Evolutionary conservation across 2,797 vertebrate species (phyloP), one percentile per base, ranked within the genome.

Genomic region (Balearica regulorum): DNA sequence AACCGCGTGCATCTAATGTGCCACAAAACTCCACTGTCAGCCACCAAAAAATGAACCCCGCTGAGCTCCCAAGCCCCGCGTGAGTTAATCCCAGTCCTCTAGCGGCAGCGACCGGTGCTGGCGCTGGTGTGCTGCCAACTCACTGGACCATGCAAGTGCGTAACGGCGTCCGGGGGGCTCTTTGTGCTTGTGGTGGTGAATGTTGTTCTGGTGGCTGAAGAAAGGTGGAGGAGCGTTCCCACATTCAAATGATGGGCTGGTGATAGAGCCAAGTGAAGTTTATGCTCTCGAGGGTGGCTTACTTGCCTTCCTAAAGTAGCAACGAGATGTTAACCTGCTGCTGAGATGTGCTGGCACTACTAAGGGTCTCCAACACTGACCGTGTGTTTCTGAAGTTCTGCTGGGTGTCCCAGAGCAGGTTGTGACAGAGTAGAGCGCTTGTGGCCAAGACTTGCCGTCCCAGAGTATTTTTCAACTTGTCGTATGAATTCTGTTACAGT

Each of bases 401-500:
- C 35, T 10, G 8, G 21, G 9, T 84, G 72, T 75, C 48, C 70
- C 55, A 43, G 81, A 43, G 39, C 43, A 62, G 53, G 46, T 8
- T 46, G 43, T 35, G 39, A 13, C 6, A 13, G 28, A 15, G 28
- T 3, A 53, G 13, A 6, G 1, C 29, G 43, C 43, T 43, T 7
- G 22, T 44, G 53, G 39, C 81, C 46, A 21, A 26, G 31, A 26
- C 58, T 60, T 1, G 0, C 54, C 3, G 1, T 25, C 44, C 60
- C 16, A 7, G 54, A 43, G 4, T 68, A 5, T 9, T 51, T 87
- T 72, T 76, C 41, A 57, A 16, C 19, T 58, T 75, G 71, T 43
- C 37, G 28, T 69, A 33, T 0, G 33, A 65, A 25, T 72, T 31
- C 13, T 39, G 0, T 43, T 60, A 4, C 0, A 26, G 51, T 78